A percentile compares a stretch with the other conserved stretches of the same genome.
Evolutionary conservation across 1,140 invertebrate species (phyloP).

Genomic region (Eciton burchellii): DNA sequence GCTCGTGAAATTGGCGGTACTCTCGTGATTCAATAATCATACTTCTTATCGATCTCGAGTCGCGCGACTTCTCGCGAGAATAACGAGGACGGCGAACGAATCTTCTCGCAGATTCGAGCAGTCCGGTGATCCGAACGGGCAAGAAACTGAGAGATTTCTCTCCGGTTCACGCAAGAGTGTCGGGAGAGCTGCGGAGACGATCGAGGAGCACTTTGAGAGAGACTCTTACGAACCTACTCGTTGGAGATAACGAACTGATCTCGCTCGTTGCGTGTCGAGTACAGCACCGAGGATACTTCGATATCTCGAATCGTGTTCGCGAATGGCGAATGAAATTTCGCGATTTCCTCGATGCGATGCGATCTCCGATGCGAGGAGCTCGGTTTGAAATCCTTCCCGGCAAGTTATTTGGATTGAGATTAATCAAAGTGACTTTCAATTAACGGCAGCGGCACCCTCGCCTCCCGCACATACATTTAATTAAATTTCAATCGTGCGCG

Average conservation of each 20-base stretch:
- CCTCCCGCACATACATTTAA: conserved; percentile 47
- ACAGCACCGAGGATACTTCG: not conserved
- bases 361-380: not conserved
- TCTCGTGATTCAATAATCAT: conserved; percentile 58
- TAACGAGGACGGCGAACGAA: conserved; percentile 11
- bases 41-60: conserved; percentile 57
- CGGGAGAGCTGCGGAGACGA: not conserved
- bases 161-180: not conserved
- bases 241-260: conserved; percentile 25
- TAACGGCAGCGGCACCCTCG: conserved; percentile 28
- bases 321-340: conserved; percentile 24
- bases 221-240: not conserved
- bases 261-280: conserved; percentile 18
- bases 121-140: conserved; percentile 11
- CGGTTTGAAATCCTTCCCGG: not conserved
- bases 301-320: conserved; percentile 1
- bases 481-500: conserved; percentile 70
- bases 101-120: conserved; percentile 38
- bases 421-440: conserved; percentile 63
- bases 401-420: conserved; percentile 64
- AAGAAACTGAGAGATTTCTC: conserved; percentile 38
- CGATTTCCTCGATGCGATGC: not conserved
- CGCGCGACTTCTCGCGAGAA: not conserved
- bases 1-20: conserved; percentile 57
- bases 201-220: not conserved